These are phyloP conservation scores for Crotalus viridis DNA, from an alignment of 2,113 vertebrate species.

Conservation along the genomic window DNA sequence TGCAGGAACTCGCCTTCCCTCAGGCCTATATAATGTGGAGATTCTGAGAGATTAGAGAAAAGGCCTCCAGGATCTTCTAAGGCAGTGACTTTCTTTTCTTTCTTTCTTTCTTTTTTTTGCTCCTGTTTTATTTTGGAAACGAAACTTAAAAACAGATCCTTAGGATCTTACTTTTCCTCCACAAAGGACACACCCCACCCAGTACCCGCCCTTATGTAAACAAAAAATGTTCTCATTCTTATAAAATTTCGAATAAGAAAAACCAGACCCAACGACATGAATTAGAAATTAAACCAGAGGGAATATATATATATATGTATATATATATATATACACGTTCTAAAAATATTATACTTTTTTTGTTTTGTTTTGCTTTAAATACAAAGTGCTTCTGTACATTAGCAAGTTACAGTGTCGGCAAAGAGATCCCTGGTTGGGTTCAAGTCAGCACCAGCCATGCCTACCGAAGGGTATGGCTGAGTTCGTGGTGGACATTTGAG, in stretches of 20 bases:
- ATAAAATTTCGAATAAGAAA: conserved; percentile 49
- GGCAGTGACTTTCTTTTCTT: conserved; percentile 31
- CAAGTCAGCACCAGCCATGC: conserved; percentile 31
- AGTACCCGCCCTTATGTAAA: conserved; percentile 54
- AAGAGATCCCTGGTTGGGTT: conserved; percentile 72
- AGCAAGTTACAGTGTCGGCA: conserved; percentile 77
- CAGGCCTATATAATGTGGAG: too few species aligned
- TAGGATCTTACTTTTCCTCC: not conserved
- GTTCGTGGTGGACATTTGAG: conserved; percentile 43
- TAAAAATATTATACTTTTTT: conserved; percentile 58
- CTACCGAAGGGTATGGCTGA: conserved; percentile 7
- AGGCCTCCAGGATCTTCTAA: conserved; percentile 50
- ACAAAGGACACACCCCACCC: not conserved
- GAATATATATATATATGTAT: conserved; percentile 30
- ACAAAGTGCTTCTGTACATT: conserved; percentile 80
- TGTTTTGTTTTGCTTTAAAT: conserved; percentile 68
- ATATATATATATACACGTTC: not conserved
- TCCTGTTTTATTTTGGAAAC: conserved; percentile 42
- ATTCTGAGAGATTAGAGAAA: not conserved
- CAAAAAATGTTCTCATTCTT: conserved; percentile 43
- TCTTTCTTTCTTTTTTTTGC: not conserved
- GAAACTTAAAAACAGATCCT: conserved; percentile 30
- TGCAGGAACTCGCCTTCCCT: too few species aligned
- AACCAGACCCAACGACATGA: conserved; percentile 44
- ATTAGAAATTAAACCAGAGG: conserved; percentile 70